These are phyloP conservation scores for Ophion ellenae DNA, from an alignment of 2,888 invertebrate species.

Conservation along the genomic window DNA sequence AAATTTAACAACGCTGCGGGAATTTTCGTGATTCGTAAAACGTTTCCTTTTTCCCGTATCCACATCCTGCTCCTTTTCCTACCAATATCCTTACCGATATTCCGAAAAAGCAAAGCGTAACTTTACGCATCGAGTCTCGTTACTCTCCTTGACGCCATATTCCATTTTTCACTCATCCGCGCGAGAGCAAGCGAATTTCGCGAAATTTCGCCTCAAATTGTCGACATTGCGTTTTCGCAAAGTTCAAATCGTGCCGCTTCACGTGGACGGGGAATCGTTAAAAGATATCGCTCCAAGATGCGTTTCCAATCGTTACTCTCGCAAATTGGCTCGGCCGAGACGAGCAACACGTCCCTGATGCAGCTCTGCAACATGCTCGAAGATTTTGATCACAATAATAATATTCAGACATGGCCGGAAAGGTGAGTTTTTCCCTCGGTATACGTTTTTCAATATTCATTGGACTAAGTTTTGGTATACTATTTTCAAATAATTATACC, in stretches of 20 bases:
- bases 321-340: constrained; percentile 45
- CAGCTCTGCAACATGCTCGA: constrained; percentile 56
- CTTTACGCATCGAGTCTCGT: neutral
- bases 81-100: constrained; percentile 30
- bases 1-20: neutral
- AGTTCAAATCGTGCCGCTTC: constrained; percentile 38
- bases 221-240: constrained; percentile 55
- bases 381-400: constrained; percentile 58
- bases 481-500: neutral
- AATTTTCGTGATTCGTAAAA: neutral
- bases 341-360: constrained; percentile 49
- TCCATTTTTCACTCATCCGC: neutral
- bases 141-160: neutral
- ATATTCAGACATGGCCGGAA: constrained; percentile 45
- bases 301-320: constrained; percentile 59
- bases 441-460: neutral
- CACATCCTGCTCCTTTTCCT: constrained; percentile 17
- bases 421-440: constrained; percentile 35
- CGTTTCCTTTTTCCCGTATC: constrained; percentile 19
- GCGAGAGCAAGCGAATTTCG: neutral
- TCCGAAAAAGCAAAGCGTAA: neutral
- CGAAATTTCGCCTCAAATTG: neutral
- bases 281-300: constrained; percentile 53
- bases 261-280: constrained; percentile 50
- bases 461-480: neutral